A percentile compares a stretch with the other conserved stretches of the same genome.
Evolutionary conservation across 1,140 invertebrate genomes (phyloP).

Genomic region (Glossosoma conforme): DNA sequence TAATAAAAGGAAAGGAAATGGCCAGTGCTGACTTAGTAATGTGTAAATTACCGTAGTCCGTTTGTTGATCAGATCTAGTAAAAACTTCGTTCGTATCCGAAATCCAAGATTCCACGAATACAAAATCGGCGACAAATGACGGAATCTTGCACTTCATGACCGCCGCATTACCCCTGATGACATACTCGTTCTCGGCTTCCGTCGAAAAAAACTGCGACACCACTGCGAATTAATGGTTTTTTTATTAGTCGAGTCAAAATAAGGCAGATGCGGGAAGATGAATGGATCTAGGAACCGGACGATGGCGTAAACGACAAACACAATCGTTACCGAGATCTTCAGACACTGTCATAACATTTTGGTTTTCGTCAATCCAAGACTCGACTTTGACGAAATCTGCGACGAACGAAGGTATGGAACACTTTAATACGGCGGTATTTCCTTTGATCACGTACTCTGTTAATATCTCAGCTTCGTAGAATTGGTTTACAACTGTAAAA

Average conservation of each 20-base stretch:
- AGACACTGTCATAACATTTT: slow-evolving; percentile 54
- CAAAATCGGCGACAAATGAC: slow-evolving; percentile 89
- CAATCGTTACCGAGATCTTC: slow-evolving; percentile 56
- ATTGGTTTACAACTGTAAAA: slow-evolving; percentile 72
- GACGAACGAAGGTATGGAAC: slow-evolving; percentile 75
- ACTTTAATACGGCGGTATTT: slow-evolving; percentile 73
- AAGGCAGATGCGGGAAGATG: not conserved
- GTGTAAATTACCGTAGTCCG: slow-evolving; percentile 50
- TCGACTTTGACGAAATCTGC: slow-evolving; percentile 75
- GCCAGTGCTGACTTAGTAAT: too few species aligned
- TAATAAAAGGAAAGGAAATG: slow-evolving; percentile 13
- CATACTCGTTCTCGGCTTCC: slow-evolving; percentile 90
- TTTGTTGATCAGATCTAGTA: slow-evolving; percentile 48
- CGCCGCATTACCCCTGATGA: slow-evolving; percentile 85
- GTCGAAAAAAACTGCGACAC: slow-evolving; percentile 84
- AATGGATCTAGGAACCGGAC: slow-evolving; percentile 5
- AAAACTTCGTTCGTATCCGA: slow-evolving; percentile 70
- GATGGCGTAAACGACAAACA: not conserved
- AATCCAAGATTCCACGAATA: slow-evolving; percentile 81
- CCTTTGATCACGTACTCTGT: slow-evolving; percentile 77
- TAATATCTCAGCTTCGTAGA: slow-evolving; percentile 74
- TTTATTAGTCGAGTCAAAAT: slow-evolving; percentile 33
- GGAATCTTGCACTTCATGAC: slow-evolving; percentile 93
- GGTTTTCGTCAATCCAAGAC: slow-evolving; percentile 66
- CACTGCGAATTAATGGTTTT: slow-evolving; percentile 57